Evolutionary conservation across 2,888 invertebrate genomes (phyloP), one percentile per base, ranked within the genome.

Genomic region (Drosophila fungiperda): DNA sequence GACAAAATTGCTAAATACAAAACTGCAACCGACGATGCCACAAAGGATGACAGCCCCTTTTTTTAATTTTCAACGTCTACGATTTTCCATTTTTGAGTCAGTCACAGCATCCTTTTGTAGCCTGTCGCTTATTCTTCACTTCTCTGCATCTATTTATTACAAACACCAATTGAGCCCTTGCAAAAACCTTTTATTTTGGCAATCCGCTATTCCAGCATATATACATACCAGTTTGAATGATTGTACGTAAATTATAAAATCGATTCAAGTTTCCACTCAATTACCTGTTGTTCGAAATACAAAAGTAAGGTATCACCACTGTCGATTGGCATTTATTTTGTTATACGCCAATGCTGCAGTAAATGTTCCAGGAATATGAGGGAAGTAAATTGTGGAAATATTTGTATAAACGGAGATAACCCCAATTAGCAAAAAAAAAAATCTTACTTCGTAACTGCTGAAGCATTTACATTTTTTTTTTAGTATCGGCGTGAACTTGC

Each of bases 241-340:
- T 52, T 60, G 53, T 42, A 76, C 84, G 86, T 78, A 90, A 90
- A 91, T 91, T 89, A 89, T 87, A 87, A 92, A 92, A 92, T 92
- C 91, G 84, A 91, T 88, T 88, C 87, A 92, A 91, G 90, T 92
- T 92, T 92, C 91, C 92, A 92, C 90, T 91, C 92, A 92, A 92
- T 92, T 93, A 93, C 91, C 91, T 90, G 87, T 79, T 82, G 85
- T 81, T 73, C 42, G 42, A 45, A 58, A 68, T 55, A 52, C 55
- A 68, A 64, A 73, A 58, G 48, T 58, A 52, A 50, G 57, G 45
- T 75, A 60, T 49, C 53, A n/a, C 45, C 33, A 59, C 66, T 72
- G 53, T 54, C 50, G 60, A 12, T 53, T 57, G 49, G n/a, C 17
- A 58, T 53, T 62, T 72, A 36, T 53, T 53, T 38, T 52, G 35